Conservation (phyloP, 2,113 vertebrate species). For the Peromyscus leucopus region DNA sequence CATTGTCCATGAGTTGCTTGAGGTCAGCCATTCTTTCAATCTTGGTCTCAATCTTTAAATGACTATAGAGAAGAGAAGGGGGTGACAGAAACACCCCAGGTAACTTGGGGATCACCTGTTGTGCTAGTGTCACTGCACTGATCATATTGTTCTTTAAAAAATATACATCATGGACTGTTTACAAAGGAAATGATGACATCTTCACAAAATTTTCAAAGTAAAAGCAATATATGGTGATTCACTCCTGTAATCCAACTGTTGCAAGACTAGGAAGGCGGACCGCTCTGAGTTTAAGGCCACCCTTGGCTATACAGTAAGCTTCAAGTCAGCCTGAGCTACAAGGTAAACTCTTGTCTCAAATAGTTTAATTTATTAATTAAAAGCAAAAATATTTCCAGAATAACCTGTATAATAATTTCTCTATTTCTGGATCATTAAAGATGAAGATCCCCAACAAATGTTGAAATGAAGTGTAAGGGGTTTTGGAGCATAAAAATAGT, state of each 20-base stretch:
- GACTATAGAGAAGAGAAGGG: background rate
- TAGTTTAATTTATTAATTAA: background rate
- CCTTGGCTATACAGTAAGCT: background rate
- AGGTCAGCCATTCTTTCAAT: conserved; percentile 83
- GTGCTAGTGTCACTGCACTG: background rate
- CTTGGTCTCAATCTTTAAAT: conserved; percentile 64
- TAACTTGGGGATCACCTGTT: background rate
- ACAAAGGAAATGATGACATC: background rate
- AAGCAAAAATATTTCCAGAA: background rate
- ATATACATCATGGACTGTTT: background rate
- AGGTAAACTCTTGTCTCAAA: background rate
- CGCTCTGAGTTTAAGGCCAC: background rate
- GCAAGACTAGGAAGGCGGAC: background rate
- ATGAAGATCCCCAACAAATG: background rate
- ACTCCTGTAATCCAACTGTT: background rate
- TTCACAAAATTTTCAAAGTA: background rate
- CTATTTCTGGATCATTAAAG: conserved; percentile 9
- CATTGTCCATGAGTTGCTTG: conserved; percentile 83
- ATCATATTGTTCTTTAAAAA: conserved; percentile 7
- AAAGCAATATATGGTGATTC: background rate
- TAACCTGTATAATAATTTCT: background rate
- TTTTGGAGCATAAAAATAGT: conserved; percentile 6
- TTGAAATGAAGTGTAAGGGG: background rate
- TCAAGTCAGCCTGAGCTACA: background rate
- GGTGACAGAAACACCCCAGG: background rate